Evolutionary conservation across 1,140 invertebrate genomes (phyloP), one percentile per base, ranked within the genome.

Genomic region (Bombyx mori): DNA sequence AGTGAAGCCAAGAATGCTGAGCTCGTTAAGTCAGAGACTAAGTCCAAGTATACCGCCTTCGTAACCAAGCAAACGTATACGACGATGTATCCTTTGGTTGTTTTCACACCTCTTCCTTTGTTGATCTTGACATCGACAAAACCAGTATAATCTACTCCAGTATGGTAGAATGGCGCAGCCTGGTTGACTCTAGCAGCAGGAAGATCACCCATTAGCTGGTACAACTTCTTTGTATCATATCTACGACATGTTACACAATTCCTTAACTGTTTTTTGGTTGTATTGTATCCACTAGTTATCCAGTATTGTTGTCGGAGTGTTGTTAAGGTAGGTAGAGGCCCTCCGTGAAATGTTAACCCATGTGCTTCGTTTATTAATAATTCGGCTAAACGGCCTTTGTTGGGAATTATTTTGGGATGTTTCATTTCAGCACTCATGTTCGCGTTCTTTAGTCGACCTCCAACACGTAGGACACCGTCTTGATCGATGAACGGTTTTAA

Each of bases 261-360:
- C 10, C 47, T 49, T n/a, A 3, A 18, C 12, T 18, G 7, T 22
- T 49, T 49, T 3, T 49, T 49, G 1, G 47, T 49, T 8, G 47
- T 10, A 49, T 22, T 49, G n/a, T 49, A 49, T n/a, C 7, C 47
- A 18, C 22, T 49, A 7, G 22, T 49, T 18, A 49, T 49, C 47
- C 10, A 49, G 47, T 49, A 49, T 49, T n/a, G 12, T 2, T 49
- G 47, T 22, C 47, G 8, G 47, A 49, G 47, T 4, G 12, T 49
- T 22, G 47, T 7, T 49, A 49, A 49, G 12, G 47, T 49, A 8
- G n/a, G 12, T 4, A 2, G 12, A 7, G n/a, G 8, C 22, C 10
- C 47, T 10, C 47, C 47, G 22, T 49, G 5, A 49, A 49, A 49
- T 18, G 47, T 49, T n/a, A 49, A 22, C 22, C n/a, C 47, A 49